These are phyloP conservation scores for Pegoplata infirma DNA, from an alignment of 2,888 invertebrate species.

Conservation along the genomic window DNA sequence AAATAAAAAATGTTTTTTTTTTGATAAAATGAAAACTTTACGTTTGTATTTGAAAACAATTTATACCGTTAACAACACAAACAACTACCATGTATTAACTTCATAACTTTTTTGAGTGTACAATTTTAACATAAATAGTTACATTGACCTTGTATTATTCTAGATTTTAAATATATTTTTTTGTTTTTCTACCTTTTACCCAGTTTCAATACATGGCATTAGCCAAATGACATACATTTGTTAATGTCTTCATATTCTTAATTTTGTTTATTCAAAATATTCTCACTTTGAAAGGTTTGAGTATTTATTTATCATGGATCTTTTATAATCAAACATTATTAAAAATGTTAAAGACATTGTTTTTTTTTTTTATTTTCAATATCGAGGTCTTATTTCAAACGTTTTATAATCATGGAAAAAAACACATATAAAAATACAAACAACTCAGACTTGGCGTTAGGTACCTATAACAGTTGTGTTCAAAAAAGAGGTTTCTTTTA, in stretches of 20 bases:
- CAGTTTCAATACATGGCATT: background rate
- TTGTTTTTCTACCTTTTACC: background rate
- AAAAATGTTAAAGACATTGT: slow-evolving; percentile 4
- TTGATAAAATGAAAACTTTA: too few relatives aligned
- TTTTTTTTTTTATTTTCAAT: slow-evolving; percentile 32
- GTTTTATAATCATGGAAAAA: background rate
- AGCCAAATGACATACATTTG: slow-evolving; percentile 11
- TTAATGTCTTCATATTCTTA: background rate
- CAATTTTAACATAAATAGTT: too few relatives aligned
- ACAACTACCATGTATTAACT: too few relatives aligned
- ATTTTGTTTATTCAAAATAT: slow-evolving; percentile 7
- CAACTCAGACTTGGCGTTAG: background rate
- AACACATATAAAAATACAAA: background rate
- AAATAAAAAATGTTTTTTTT: too few relatives aligned
- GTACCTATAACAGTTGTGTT: background rate
- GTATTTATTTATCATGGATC: too few relatives aligned
- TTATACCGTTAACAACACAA: too few relatives aligned
- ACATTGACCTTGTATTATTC: background rate
- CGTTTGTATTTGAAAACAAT: too few relatives aligned
- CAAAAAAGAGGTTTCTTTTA: too few relatives aligned
- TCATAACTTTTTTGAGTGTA: too few relatives aligned
- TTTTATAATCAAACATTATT: slow-evolving; percentile 13
- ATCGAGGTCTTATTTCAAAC: slow-evolving; percentile 37
- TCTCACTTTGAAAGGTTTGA: slow-evolving; percentile 19
- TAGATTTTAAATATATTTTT: background rate